These are phyloP conservation scores for Xestobium rufovillosum DNA, from an alignment of 2,888 invertebrate species.

Conservation along the genomic window DNA sequence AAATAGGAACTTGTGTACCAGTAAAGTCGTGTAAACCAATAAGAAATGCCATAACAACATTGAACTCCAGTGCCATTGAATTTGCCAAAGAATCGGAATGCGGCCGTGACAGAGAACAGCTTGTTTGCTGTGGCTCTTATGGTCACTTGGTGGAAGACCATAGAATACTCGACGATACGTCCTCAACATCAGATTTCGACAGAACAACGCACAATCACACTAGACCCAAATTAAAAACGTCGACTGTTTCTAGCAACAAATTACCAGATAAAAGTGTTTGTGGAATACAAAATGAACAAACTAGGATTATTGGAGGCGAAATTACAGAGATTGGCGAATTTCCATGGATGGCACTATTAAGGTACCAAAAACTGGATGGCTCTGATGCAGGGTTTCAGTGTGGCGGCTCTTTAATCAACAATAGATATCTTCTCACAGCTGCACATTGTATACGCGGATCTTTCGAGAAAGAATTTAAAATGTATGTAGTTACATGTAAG, in stretches of 20 bases:
- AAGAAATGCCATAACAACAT: slow-evolving; percentile 33
- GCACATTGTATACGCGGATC: slow-evolving; percentile 36
- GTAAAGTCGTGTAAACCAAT: slow-evolving; percentile 42
- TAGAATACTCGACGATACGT: background rate
- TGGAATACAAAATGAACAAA: slow-evolving; percentile 50
- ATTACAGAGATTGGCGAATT: slow-evolving; percentile 44
- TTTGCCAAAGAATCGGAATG: slow-evolving; percentile 45
- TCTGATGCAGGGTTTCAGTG: slow-evolving; percentile 30
- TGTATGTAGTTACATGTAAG: no score
- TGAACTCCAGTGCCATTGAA: slow-evolving; percentile 10
- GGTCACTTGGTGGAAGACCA: slow-evolving; percentile 5
- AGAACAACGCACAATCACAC: no score
- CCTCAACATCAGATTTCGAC: no score
- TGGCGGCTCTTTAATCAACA: slow-evolving; percentile 37
- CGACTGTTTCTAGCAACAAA: background rate
- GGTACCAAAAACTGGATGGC: slow-evolving; percentile 19
- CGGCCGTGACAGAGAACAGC: slow-evolving; percentile 43
- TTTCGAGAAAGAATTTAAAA: slow-evolving; percentile 8
- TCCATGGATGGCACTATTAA: slow-evolving; percentile 36
- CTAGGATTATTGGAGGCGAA: slow-evolving; percentile 55
- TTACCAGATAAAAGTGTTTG: slow-evolving; percentile 34
- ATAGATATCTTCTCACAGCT: slow-evolving; percentile 37
- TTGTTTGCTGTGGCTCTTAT: slow-evolving; percentile 43
- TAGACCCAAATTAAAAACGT: background rate
- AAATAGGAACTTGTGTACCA: slow-evolving; percentile 39